These are phyloP conservation scores for Myotis davidii DNA, from an alignment of 2,113 vertebrate genomes.

Conservation along the genomic window DNA sequence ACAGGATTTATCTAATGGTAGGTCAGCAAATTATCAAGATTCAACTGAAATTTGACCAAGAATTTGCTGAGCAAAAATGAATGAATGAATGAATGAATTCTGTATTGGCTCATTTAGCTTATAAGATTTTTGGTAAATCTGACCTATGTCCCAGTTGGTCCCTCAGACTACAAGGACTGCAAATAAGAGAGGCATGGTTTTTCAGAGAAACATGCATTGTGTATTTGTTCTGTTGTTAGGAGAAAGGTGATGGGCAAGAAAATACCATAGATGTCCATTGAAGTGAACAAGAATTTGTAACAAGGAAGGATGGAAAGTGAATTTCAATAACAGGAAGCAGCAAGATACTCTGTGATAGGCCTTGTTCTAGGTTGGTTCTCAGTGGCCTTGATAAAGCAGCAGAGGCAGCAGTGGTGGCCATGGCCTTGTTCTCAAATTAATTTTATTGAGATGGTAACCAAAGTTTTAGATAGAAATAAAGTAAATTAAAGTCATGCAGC, in stretches of 20 bases:
- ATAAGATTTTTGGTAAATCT: background rate
- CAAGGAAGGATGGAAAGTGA: background rate
- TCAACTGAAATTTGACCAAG: slow-evolving; percentile 12
- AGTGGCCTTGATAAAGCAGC: background rate
- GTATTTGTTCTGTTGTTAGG: background rate
- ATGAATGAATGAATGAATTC: background rate
- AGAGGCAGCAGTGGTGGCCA: background rate
- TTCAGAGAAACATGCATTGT: background rate
- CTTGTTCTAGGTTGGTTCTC: background rate
- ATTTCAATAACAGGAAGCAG: background rate
- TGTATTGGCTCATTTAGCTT: background rate
- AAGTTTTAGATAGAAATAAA: background rate
- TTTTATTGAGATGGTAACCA: background rate
- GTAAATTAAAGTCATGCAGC: background rate
- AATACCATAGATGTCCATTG: background rate
- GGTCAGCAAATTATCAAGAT: background rate
- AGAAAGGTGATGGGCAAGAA: background rate
- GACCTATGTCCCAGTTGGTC: background rate
- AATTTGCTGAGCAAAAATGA: background rate
- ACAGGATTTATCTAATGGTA: background rate
- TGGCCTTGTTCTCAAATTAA: background rate
- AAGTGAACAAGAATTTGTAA: background rate
- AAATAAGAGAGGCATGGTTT: background rate
- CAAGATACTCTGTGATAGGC: background rate
- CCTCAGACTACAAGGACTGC: background rate